A percentile compares a stretch with the other conserved stretches of the same genome.
Evolutionary conservation across 2,888 invertebrate species (phyloP).

Genomic region (Serrognathus titanus): DNA sequence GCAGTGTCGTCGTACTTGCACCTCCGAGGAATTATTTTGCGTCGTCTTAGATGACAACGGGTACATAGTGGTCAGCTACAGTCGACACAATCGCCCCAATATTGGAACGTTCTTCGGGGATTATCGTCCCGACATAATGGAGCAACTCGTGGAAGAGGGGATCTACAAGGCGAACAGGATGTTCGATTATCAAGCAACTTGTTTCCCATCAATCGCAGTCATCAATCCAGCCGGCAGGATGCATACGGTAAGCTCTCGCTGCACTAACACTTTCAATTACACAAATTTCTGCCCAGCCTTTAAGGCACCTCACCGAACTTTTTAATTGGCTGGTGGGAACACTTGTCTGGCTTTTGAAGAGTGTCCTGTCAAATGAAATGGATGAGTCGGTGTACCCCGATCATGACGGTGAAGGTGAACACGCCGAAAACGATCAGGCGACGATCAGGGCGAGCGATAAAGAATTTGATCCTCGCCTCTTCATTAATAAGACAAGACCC

Average conservation of each 20-base stretch:
- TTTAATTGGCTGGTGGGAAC: slow-evolving; percentile 59
- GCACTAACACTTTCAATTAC: background rate
- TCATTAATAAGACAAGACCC: slow-evolving; percentile 75
- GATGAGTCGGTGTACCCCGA: slow-evolving; percentile 45
- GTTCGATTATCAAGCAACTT: slow-evolving; percentile 87
- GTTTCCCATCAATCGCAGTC: slow-evolving; percentile 66
- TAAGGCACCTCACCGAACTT: slow-evolving; percentile 56
- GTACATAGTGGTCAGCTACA: slow-evolving; percentile 75
- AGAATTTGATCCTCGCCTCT: slow-evolving; percentile 54
- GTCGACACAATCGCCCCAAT: slow-evolving; percentile 52
- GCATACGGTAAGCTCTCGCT: slow-evolving; percentile 37
- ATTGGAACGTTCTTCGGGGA: slow-evolving; percentile 89
- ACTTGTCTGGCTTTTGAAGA: slow-evolving; percentile 58
- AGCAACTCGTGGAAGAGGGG: slow-evolving; percentile 67
- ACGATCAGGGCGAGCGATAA: slow-evolving; percentile 30
- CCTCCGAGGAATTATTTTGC: slow-evolving; percentile 71
- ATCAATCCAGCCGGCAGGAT: slow-evolving; percentile 50
- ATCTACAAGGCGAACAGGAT: slow-evolving; percentile 74
- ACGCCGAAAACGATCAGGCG: slow-evolving; percentile 6
- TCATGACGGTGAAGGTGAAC: slow-evolving; percentile 22
- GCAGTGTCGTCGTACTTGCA: slow-evolving; percentile 56
- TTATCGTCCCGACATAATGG: slow-evolving; percentile 69
- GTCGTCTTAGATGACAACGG: slow-evolving; percentile 87
- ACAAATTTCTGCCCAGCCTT: slow-evolving; percentile 50
- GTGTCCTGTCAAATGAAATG: slow-evolving; percentile 52